Percentiles rank a stretch among this genome's conserved stretches.
phyloP scores from a whole-genome alignment of 2,888 invertebrate genomes.

The Abrostola triplasia region DNA sequence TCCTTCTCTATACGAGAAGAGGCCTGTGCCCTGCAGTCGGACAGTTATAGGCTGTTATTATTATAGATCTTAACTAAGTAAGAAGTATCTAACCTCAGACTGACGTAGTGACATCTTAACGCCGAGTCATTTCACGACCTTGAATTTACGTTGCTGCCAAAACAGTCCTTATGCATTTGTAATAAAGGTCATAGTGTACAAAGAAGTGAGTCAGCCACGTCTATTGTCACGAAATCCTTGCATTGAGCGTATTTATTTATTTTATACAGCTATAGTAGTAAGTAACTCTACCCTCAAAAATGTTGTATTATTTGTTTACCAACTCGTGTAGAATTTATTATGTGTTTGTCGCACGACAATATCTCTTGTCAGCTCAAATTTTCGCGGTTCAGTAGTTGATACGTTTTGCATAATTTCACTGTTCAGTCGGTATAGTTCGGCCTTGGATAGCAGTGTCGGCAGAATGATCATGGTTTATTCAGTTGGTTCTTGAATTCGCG shows the following conservation, averaged over 20 bases:
- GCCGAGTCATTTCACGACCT: conserved; percentile 39
- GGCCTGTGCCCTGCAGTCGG: too few species aligned
- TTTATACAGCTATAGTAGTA: conserved; percentile 7
- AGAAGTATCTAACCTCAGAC: background rate
- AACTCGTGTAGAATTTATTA: background rate
- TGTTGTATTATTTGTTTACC: too few species aligned
- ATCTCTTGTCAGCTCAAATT: conserved; percentile 50
- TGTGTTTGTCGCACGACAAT: conserved; percentile 10
- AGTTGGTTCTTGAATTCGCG: conserved; percentile 72
- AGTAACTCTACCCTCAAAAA: background rate
- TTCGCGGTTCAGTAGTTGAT: conserved; percentile 66
- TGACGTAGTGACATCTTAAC: conserved; percentile 20
- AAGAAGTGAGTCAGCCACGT: conserved; percentile 30
- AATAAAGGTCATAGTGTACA: conserved; percentile 28
- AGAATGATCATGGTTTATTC: conserved; percentile 67
- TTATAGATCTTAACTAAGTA: too few species aligned
- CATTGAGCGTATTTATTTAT: conserved; percentile 27
- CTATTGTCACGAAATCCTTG: conserved; percentile 56
- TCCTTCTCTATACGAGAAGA: too few species aligned
- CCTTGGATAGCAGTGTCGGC: conserved; percentile 58
- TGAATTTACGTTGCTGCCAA: conserved; percentile 14
- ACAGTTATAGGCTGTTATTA: too few species aligned
- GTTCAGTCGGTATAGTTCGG: conserved; percentile 61
- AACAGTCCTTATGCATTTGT: conserved; percentile 28
- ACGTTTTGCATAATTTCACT: conserved; percentile 72